phyloP scores from a whole-genome alignment of 2,888 invertebrate species.

The Saturnia japonica region DNA sequence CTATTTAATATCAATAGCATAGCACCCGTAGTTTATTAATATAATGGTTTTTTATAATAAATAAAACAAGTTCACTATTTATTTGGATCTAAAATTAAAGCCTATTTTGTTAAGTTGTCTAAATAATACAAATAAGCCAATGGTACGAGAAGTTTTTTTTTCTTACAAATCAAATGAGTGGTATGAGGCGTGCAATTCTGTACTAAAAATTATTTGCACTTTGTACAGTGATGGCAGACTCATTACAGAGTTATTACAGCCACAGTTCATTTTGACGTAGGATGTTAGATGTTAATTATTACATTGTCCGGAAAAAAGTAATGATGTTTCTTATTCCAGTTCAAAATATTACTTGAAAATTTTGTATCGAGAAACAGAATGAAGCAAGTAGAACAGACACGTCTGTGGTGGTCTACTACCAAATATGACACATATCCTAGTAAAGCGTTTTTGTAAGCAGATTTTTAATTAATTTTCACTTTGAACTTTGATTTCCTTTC shows the following conservation, averaged over 20 bases:
- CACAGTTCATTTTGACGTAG: not conserved
- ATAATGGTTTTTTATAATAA: no score
- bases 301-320: not conserved
- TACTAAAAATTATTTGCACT: no score
- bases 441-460: conserved; percentile 66
- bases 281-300: not conserved
- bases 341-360: conserved; percentile 53
- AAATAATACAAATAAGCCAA: no score
- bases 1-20: no score
- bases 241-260: not conserved
- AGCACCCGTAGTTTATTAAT: no score
- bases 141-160: no score
- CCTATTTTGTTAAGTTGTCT: no score
- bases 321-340: conserved; percentile 46
- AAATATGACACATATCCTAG: conserved; percentile 64
- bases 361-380: conserved; percentile 60
- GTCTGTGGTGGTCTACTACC: conserved; percentile 72
- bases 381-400: conserved; percentile 62
- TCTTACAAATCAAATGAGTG: no score
- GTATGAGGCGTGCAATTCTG: no score
- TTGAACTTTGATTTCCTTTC: no score
- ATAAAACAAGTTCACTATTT: no score
- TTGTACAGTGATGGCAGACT: not conserved
- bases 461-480: not conserved
- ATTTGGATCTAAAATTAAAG: no score